These are phyloP conservation scores for Encarsia formosa DNA, from an alignment of 2,888 invertebrate species.

Conservation along the genomic window DNA sequence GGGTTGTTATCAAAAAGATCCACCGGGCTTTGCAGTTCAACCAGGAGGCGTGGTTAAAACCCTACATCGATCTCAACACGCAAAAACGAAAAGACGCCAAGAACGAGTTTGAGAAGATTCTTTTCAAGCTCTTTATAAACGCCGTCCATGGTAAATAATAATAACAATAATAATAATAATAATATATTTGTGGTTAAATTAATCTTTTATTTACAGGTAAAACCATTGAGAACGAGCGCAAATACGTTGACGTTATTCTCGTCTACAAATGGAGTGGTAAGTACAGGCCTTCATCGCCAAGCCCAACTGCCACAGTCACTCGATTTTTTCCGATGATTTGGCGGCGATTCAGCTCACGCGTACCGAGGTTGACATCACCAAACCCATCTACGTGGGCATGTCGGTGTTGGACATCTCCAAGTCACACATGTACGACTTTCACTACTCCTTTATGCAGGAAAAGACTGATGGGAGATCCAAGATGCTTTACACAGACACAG, in stretches of 20 bases:
- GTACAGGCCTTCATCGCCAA: neutral
- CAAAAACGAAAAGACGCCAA: no score
- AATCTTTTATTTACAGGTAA: no score
- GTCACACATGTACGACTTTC: neutral
- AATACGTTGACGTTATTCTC: neutral
- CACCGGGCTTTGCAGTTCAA: neutral
- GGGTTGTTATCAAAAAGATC: neutral
- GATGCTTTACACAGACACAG: neutral
- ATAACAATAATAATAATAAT: no score
- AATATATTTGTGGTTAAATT: no score
- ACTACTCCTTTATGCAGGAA: no score
- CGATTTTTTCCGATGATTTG: neutral
- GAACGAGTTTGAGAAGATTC: no score
- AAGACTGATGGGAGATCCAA: neutral
- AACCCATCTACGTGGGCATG: neutral
- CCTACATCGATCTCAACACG: neutral
- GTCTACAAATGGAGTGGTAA: neutral
- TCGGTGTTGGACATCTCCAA: neutral
- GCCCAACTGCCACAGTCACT: neutral
- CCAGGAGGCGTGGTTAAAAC: neutral
- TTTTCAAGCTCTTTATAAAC: no score
- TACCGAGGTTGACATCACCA: neutral
- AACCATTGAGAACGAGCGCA: no score
- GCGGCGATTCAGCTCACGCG: neutral
- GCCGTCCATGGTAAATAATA: no score